Conservation (phyloP, 2,797 vertebrate species). For the Heterohyrax brucei region DNA sequence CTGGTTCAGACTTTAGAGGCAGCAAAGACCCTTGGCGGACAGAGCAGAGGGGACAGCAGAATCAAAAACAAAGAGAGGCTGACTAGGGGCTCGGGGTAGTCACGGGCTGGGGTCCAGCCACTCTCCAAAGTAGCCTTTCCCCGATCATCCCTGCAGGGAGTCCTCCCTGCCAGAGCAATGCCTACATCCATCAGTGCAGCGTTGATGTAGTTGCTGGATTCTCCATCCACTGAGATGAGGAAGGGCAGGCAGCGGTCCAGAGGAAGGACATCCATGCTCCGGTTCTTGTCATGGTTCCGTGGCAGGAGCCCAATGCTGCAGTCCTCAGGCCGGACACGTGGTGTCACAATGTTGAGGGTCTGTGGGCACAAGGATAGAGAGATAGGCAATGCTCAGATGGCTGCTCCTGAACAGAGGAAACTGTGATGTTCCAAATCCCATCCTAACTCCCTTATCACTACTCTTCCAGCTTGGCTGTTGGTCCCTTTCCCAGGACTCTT, state of each 20-base stretch:
- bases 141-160: background rate
- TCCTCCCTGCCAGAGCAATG: background rate
- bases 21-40: background rate
- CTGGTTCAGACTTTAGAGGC: background rate
- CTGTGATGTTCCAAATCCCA: accelerated
- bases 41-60: background rate
- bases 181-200: slow-evolving; percentile 98
- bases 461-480: background rate
- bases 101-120: background rate
- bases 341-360: slow-evolving; percentile 99
- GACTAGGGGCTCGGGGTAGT: no score
- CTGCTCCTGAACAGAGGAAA: accelerated
- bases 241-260: slow-evolving; percentile 98
- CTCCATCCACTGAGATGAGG: slow-evolving; percentile 98
- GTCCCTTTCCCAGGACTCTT: background rate
- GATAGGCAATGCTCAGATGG: background rate
- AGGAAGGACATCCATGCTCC: slow-evolving; percentile 97
- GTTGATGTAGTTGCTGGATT: slow-evolving; percentile 99
- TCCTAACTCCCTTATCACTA: background rate
- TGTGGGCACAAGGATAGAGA: slow-evolving; percentile 71
- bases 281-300: slow-evolving; percentile 98
- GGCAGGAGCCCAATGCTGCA: slow-evolving; percentile 98
- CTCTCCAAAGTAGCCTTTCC: background rate
- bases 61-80: background rate
- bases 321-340: slow-evolving; percentile 96